phyloP scores from a whole-genome alignment of 2,797 vertebrate species.

The Numenius phaeopus region DNA sequence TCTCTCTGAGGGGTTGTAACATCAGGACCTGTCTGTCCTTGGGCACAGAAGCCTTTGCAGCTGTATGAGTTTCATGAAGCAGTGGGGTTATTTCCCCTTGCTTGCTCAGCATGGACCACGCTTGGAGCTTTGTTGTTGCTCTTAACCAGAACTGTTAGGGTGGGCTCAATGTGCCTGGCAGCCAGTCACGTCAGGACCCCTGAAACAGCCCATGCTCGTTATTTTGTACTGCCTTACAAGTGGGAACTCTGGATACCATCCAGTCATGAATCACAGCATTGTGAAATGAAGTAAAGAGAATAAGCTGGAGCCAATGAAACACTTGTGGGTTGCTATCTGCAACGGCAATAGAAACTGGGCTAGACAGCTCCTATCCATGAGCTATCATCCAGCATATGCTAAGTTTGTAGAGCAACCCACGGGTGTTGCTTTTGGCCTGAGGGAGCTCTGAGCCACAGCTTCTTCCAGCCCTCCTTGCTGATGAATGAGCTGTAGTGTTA shows the following conservation, averaged over 20 bases:
- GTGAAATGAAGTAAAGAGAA: neutral
- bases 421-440: neutral
- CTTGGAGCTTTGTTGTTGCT: neutral
- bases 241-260: neutral
- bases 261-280: neutral
- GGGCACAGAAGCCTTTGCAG: neutral
- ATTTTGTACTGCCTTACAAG: neutral
- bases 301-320: neutral
- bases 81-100: neutral
- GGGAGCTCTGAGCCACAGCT: neutral
- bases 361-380: neutral
- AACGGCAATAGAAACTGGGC: neutral
- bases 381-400: neutral
- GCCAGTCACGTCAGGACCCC: neutral
- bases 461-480: neutral
- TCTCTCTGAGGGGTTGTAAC: neutral
- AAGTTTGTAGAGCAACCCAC: neutral
- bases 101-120: neutral
- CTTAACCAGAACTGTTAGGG: neutral
- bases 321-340: neutral
- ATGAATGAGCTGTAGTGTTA: neutral
- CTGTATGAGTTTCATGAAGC: neutral
- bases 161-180: neutral
- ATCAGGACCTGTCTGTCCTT: neutral
- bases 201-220: neutral